Evolutionary conservation across 2,113 vertebrate genomes (phyloP).

Genomic region (Pogonocichla stellata): DNA sequence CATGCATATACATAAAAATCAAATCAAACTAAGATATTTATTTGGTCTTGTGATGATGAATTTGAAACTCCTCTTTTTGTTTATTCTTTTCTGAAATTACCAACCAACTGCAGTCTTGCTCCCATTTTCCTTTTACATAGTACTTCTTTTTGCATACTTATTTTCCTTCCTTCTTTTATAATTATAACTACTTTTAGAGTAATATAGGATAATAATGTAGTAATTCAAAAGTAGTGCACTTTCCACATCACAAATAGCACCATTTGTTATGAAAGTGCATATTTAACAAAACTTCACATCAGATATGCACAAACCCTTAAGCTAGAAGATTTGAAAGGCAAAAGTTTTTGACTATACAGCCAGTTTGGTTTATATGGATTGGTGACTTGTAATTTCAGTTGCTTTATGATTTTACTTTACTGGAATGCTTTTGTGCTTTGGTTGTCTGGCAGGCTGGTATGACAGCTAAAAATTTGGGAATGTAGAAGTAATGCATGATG

Average conservation of each 20-base stretch:
- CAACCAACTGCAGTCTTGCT: not conserved
- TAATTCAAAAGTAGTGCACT: not conserved
- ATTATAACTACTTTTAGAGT: not conserved
- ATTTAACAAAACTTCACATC: not conserved
- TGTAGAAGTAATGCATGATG: not conserved
- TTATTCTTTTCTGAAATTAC: not conserved
- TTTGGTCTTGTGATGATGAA: not conserved
- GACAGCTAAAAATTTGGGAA: not conserved
- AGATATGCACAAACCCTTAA: not conserved
- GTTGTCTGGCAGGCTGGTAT: not conserved
- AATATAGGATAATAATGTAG: not conserved
- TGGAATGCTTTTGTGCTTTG: not conserved
- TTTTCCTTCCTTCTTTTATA: not conserved
- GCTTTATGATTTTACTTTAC: not conserved
- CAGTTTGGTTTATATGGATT: not conserved
- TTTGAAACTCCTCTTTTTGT: not conserved
- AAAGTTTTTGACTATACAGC: not conserved
- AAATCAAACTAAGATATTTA: not conserved
- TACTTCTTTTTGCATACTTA: not conserved
- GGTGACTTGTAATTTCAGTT: not conserved
- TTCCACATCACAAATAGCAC: not conserved
- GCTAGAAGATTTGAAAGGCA: not conserved
- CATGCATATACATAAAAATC: not conserved
- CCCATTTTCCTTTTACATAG: not conserved
- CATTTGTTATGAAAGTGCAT: not conserved